A percentile compares a stretch with the other conserved stretches of the same genome.
These are phyloP conservation scores for Ranitomeya variabilis DNA, from an alignment of 2,113 vertebrate genomes.

Conservation along the genomic window DNA sequence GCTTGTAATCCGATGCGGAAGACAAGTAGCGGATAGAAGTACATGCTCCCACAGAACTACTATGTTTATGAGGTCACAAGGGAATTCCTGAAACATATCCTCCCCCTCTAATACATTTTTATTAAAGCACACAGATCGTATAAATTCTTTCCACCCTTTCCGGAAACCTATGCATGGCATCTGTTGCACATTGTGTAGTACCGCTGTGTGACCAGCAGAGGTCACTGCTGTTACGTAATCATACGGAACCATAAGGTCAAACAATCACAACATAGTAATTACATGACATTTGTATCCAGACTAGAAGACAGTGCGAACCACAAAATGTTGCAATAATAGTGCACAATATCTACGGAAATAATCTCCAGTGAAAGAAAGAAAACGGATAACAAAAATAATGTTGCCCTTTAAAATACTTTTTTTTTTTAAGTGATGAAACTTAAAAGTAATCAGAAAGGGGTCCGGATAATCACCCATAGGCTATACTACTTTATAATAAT, in stretches of 20 bases:
- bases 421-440: too few species aligned
- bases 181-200: background rate
- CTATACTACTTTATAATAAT: background rate
- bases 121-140: background rate
- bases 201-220: background rate
- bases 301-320: background rate
- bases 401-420: background rate
- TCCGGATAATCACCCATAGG: too few species aligned
- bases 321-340: background rate
- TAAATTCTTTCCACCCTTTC: background rate
- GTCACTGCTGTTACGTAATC: background rate
- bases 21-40: too few species aligned
- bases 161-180: background rate
- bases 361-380: background rate
- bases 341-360: background rate
- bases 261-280: background rate
- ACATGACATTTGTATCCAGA: background rate
- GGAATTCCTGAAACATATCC: background rate
- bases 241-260: background rate
- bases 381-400: background rate
- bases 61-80: background rate
- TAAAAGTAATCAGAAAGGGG: too few species aligned
- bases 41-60: background rate
- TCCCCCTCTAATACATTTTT: background rate
- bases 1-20: too few species aligned